Base-by-base conservation (phyloP, 2,113 vertebrate genomes). In the Zapus hudsonius region DNA sequence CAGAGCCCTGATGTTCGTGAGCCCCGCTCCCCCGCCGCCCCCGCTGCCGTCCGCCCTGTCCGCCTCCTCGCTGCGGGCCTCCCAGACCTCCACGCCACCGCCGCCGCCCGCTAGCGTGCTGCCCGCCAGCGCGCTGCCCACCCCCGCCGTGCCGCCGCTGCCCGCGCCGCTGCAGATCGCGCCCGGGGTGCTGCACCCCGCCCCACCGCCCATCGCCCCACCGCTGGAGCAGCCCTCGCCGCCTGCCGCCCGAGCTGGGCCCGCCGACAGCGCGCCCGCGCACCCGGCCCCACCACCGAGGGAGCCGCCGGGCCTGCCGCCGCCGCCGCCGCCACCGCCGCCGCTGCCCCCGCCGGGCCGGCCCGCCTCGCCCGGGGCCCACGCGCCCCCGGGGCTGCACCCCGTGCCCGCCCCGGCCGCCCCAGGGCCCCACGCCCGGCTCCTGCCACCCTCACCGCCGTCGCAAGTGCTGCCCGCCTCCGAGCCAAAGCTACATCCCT, bases 111-210 rank as follows among this genome's bases (percentile, higher is more conserved):
- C 99, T 85, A n/a, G n/a, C n/a, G n/a, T n/a, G n/a, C n/a, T n/a
- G n/a, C 99, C 99, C 57, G 47, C 99, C 98, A 87, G 96, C 96
- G 97, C 98, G 98, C 97, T 98, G 97, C 99, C 99, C 69, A 97
- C 98, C 47, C 98, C 98, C 2, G 98, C 98, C 91, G 99, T 99
- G 70, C 99, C 99, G 1, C 99, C 99, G 33, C 96, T 99, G 44
- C 99, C 99, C 20, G 98, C 99, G 94, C 99, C 99, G 76, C 99
- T 99, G 89, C 99, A 99, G 97, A 99, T 99, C 78, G 99, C 99
- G 96, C 99, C 99, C 7, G 99, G 99, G 31, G 99, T 99, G 78
- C 98, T 99, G 64, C 99, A 99, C 97, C 99, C 99, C 16, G 99
- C 99, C 75, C 98, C 99, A 64, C 99, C 99, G 86, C 99, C 99